These are phyloP conservation scores for Cotesia vestalis DNA, from an alignment of 1,140 invertebrate genomes.

Conservation along the genomic window DNA sequence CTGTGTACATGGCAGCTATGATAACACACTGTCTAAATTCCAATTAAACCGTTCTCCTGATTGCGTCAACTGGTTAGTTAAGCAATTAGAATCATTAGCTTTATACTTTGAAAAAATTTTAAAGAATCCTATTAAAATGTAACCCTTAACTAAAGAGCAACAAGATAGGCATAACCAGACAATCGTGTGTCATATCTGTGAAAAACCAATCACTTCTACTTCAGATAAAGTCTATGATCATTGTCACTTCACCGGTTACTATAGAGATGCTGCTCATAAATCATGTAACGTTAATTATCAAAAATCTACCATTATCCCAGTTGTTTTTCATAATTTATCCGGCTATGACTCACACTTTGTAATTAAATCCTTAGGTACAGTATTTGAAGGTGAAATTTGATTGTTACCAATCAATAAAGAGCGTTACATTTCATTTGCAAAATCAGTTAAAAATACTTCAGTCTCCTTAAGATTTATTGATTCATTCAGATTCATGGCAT, in stretches of 20 bases:
- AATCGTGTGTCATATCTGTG: too few relatives aligned
- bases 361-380: slow-evolving; percentile 42
- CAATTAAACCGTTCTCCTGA: too few relatives aligned
- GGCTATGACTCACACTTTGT: slow-evolving; percentile 57
- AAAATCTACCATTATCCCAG: slow-evolving; percentile 46
- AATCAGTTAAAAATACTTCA: slow-evolving; percentile 30
- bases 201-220: neutral
- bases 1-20: too few relatives aligned
- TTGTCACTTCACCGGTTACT: slow-evolving; percentile 11
- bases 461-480: slow-evolving; percentile 43
- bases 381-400: slow-evolving; percentile 39
- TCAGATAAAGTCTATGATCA: neutral
- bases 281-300: slow-evolving; percentile 52
- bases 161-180: too few relatives aligned
- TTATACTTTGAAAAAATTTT: too few relatives aligned
- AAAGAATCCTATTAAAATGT: too few relatives aligned
- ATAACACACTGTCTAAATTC: too few relatives aligned
- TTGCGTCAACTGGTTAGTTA: too few relatives aligned
- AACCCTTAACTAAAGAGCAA: too few relatives aligned
- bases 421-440: slow-evolving; percentile 42
- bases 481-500: slow-evolving; percentile 41
- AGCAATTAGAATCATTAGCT: too few relatives aligned
- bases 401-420: slow-evolving; percentile 39
- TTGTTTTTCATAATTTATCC: slow-evolving; percentile 60
- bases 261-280: slow-evolving; percentile 42